phyloP scores from a whole-genome alignment of 2,797 vertebrate species.

The Aotus griseimembra region DNA sequence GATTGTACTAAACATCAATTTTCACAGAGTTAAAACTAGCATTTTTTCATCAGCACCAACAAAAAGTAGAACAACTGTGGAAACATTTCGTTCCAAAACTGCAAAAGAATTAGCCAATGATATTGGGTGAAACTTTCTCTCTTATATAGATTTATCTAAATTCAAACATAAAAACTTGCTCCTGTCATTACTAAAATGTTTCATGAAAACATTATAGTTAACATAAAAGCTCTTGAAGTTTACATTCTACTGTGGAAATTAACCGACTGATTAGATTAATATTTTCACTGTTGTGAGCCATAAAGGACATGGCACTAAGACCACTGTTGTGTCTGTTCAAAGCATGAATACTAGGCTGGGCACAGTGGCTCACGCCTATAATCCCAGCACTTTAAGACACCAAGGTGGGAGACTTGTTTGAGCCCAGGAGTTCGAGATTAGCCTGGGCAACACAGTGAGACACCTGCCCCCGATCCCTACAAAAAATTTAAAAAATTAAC shows the following conservation, averaged over 20 bases:
- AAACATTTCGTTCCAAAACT: slow-evolving; percentile 25
- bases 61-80: background rate
- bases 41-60: slow-evolving; percentile 30
- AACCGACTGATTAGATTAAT: slow-evolving; percentile 36
- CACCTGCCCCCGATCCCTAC: too few relatives aligned
- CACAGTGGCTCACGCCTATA: too few relatives aligned
- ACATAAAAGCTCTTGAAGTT: slow-evolving; percentile 35
- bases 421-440: too few relatives aligned
- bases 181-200: slow-evolving; percentile 22
- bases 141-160: background rate
- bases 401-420: too few relatives aligned
- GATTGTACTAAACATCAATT: slow-evolving; percentile 19
- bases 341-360: background rate
- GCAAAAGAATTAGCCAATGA: slow-evolving; percentile 21
- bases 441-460: too few relatives aligned
- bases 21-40: slow-evolving; percentile 17
- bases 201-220: slow-evolving; percentile 48
- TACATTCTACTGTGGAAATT: slow-evolving; percentile 3
- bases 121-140: background rate
- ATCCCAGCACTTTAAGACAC: too few relatives aligned
- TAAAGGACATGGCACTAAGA: background rate
- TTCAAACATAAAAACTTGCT: background rate
- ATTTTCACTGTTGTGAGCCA: slow-evolving; percentile 29
- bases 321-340: background rate
- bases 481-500: too few relatives aligned